Base-by-base conservation (phyloP, 2,113 vertebrate species). In the Dipodomys spectabilis region DNA sequence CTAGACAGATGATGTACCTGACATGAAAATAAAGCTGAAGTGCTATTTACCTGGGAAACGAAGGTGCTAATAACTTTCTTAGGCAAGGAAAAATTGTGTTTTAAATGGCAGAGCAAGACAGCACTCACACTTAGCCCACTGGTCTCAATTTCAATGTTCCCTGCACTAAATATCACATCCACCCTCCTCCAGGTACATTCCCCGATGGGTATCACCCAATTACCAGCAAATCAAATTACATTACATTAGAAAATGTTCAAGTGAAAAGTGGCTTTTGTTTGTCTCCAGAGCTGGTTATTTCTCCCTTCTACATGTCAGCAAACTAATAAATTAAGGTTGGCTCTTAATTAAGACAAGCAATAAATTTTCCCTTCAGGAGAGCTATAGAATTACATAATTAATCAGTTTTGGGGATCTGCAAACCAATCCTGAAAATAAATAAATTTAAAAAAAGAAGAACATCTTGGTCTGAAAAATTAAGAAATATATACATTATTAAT, bases 141-240 rank as follows among this genome's bases (percentile, higher is more conserved):
- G 7, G 1, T 79, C 57, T 57, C 27, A 81, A 65, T 83, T 93
- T 82, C 84, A 86, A 49, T 25, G 25, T 45, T n/a, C 4, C 87
- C n/a, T 80, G 23, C 2, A 15, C 62, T 86, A 28, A 88, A 32
- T 67, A 7, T 88, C 92, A 86, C 9, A 83, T 71, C 8, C 11
- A 92, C 7, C 77, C 73, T 92, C 64, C 77, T 53, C 7, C 30
- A 30, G 18, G 8, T 79, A 64, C 16, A 11, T 53, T 92, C 20
- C 45, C 72, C 89, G 45, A 68, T 69, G 44, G 20, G 13, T 27
- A 82, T 62, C 32, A 80, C 30, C 57, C 25, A 78, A 45, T 84
- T 72, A 72, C 13, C 30, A 92, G 71, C 75, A 94, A 95, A 89
- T 75, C 27, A 80, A 92, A 95, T 82, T 88, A 88, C 0, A 86